A percentile compares a stretch with the other conserved stretches of the same genome.
Evolutionary conservation across 2,888 invertebrate genomes (phyloP).

Genomic region (Luffia ferchaultella): DNA sequence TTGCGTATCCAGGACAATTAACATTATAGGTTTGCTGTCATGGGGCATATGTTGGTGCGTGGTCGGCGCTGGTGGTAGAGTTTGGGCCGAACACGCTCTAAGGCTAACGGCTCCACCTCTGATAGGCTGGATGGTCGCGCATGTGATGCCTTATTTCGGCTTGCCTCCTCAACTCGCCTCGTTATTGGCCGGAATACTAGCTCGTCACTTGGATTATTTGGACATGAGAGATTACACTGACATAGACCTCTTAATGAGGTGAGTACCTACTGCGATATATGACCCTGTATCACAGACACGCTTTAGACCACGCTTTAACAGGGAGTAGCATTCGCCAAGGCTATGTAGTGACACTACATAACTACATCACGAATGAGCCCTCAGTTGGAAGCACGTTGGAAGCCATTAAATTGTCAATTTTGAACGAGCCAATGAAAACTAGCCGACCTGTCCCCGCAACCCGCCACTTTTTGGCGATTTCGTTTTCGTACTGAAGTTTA

Average conservation of each 20-base stretch:
- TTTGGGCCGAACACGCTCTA: slow-evolving; percentile 41
- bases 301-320: too few species aligned
- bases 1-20: too few species aligned
- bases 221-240: slow-evolving; percentile 42
- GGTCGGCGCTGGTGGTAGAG: slow-evolving; percentile 38
- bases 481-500: too few species aligned
- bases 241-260: slow-evolving; percentile 47
- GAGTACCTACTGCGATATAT: neutral
- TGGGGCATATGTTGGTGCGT: slow-evolving; percentile 45
- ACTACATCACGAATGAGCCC: too few species aligned
- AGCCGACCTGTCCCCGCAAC: too few species aligned
- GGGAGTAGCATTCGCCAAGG: too few species aligned
- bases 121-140: slow-evolving; percentile 40
- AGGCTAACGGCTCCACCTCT: slow-evolving; percentile 28
- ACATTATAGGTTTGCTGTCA: slow-evolving; percentile 28
- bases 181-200: slow-evolving; percentile 40
- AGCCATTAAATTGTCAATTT: too few species aligned
- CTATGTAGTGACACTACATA: too few species aligned
- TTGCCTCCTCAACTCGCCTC: slow-evolving; percentile 45
- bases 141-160: slow-evolving; percentile 27
- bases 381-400: too few species aligned
- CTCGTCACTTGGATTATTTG: slow-evolving; percentile 37
- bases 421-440: too few species aligned
- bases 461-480: too few species aligned
- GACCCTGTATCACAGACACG: too few species aligned